Conservation (phyloP, 2,888 invertebrate species). For the Drosophila lutescens region DNA sequence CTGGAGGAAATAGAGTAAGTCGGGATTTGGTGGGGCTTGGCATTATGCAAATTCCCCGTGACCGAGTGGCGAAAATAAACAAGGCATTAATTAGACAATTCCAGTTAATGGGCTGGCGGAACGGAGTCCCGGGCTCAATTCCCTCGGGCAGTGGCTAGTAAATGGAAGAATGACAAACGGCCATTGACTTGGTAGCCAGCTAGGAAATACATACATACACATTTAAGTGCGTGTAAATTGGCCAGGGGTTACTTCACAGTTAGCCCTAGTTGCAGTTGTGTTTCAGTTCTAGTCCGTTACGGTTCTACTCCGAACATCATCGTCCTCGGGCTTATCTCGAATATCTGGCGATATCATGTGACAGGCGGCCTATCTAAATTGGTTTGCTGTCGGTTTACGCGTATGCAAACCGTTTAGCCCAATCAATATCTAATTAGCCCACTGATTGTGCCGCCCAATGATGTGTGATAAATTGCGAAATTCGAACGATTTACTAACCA, state of each 20-base stretch:
- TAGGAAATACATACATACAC: not conserved
- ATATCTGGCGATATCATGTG: constrained; percentile 45
- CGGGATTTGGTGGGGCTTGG: constrained; percentile 5
- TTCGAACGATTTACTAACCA: constrained; percentile 18
- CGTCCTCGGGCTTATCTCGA: constrained; percentile 22
- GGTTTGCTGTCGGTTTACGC: constrained; percentile 32
- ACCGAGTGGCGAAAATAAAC: constrained; percentile 59
- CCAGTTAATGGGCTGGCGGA: constrained; percentile 49
- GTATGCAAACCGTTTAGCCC: constrained; percentile 44
- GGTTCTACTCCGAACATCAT: not conserved
- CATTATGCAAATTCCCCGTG: constrained; percentile 49
- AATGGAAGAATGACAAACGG: constrained; percentile 29
- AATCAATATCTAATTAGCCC: constrained; percentile 74
- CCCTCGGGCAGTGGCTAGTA: constrained; percentile 40
- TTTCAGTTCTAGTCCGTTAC: constrained; percentile 11
- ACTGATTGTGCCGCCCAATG: constrained; percentile 59
- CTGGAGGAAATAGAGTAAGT: constrained; percentile 34
- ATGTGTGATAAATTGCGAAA: constrained; percentile 59
- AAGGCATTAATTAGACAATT: constrained; percentile 55
- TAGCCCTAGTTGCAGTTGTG: constrained; percentile 27
- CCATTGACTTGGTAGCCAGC: constrained; percentile 35
- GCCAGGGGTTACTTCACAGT: constrained; percentile 7
- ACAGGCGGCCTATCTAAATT: constrained; percentile 59
- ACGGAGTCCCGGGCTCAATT: constrained; percentile 13
- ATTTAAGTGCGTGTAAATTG: constrained; percentile 17